Percentiles rank a stretch among this genome's conserved stretches.
Conservation (phyloP, 2,888 invertebrate species). For the Tanypteryx hageni region DNA sequence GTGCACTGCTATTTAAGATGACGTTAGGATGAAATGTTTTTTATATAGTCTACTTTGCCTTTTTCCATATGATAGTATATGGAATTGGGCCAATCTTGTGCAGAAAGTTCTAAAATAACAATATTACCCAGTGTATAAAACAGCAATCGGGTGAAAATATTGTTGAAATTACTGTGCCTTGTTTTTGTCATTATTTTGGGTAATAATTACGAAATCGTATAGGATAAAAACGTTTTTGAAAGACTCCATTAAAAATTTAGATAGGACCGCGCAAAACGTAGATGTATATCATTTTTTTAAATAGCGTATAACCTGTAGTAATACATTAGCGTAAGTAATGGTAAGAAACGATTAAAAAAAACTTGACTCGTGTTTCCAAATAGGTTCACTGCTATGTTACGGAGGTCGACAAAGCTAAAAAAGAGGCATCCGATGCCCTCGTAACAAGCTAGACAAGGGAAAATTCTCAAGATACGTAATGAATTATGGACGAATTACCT, state of each 20-base stretch:
- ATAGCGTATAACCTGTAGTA: background rate
- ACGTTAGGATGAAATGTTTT: background rate
- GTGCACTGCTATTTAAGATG: conserved; percentile 1
- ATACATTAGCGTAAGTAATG: background rate
- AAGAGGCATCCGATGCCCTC: background rate
- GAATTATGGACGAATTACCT: no score
- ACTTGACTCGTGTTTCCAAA: background rate
- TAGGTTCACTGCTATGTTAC: background rate
- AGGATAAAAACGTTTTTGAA: conserved; percentile 7
- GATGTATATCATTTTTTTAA: background rate
- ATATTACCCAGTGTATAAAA: conserved; percentile 5
- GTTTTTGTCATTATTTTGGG: background rate
- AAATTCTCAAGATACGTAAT: no score
- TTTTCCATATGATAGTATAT: background rate
- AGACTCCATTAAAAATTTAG: background rate
- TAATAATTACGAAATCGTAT: background rate
- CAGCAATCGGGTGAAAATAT: conserved; percentile 4
- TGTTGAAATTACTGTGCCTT: conserved; percentile 25
- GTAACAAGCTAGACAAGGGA: background rate
- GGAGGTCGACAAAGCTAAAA: background rate
- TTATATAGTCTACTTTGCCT: background rate
- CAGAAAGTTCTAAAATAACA: conserved; percentile 35
- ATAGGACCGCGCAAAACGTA: background rate
- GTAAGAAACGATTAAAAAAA: no score
- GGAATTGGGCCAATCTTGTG: conserved; percentile 2